Evolutionary conservation across 2,888 invertebrate species (phyloP).

Genomic region (Hydropsyche betteni): DNA sequence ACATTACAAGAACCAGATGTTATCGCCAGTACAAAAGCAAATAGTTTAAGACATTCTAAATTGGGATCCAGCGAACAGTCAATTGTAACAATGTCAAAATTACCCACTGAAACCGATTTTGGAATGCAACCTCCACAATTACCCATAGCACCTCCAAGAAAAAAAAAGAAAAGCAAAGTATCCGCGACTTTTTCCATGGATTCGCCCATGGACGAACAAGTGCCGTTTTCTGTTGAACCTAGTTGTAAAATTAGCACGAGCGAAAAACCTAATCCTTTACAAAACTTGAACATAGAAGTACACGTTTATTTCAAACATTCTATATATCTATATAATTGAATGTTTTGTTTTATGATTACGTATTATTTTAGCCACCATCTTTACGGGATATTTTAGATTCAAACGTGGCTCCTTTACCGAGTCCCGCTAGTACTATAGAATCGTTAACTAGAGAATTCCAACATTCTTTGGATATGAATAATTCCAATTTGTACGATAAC

Average conservation of each 20-base stretch:
- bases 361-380: slow-evolving; percentile 58
- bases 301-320: background rate
- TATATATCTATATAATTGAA: background rate
- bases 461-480: slow-evolving; percentile 72
- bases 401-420: slow-evolving; percentile 70
- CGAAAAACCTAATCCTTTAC: slow-evolving; percentile 46
- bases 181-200: slow-evolving; percentile 42
- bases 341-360: background rate
- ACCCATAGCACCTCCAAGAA: slow-evolving; percentile 82
- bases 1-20: slow-evolving; percentile 87
- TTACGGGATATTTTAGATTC: slow-evolving; percentile 57
- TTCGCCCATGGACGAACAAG: slow-evolving; percentile 46
- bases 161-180: slow-evolving; percentile 73
- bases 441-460: slow-evolving; percentile 84
- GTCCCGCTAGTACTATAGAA: slow-evolving; percentile 82
- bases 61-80: slow-evolving; percentile 51
- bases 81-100: slow-evolving; percentile 46
- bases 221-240: slow-evolving; percentile 26
- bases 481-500: slow-evolving; percentile 55
- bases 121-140: slow-evolving; percentile 54
- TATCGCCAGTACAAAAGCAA: slow-evolving; percentile 87
- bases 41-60: slow-evolving; percentile 60
- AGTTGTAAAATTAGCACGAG: slow-evolving; percentile 26
- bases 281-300: slow-evolving; percentile 49
- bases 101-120: slow-evolving; percentile 54